phyloP scores from a whole-genome alignment of 1,140 invertebrate genomes.

The Eueides isabella region DNA sequence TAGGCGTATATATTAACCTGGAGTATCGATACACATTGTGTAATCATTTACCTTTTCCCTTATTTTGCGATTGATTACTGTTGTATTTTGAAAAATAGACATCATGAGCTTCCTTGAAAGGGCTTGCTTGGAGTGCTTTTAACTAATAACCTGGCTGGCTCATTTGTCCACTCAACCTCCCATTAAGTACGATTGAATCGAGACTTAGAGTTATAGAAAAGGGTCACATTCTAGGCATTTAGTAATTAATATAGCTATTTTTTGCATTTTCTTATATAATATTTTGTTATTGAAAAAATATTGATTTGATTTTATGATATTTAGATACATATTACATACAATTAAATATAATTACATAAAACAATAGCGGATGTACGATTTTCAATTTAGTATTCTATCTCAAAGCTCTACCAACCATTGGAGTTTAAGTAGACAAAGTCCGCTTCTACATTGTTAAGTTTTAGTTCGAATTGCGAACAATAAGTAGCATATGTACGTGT shows the following conservation, averaged over 20 bases:
- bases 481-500: constrained; percentile 1
- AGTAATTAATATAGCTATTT: not conserved
- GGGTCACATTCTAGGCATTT: not conserved
- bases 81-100: constrained; percentile 35
- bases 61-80: constrained; percentile 28
- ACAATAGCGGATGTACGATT: not conserved
- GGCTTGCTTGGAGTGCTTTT: constrained; percentile 29
- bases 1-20: too few species aligned
- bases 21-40: not conserved
- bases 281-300: not conserved
- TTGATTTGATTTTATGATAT: not conserved
- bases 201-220: not conserved
- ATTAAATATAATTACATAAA: not conserved
- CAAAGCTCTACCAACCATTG: not conserved
- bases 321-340: not conserved
- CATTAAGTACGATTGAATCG: constrained; percentile 29
- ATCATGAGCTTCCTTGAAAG: constrained; percentile 20
- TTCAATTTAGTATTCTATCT: constrained; percentile 1
- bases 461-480: not conserved
- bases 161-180: constrained; percentile 38
- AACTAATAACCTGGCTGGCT: constrained; percentile 40
- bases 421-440: constrained; percentile 12
- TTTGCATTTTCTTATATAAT: too few species aligned
- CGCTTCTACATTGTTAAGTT: not conserved
- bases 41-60: constrained; percentile 3